phyloP scores from a whole-genome alignment of 1,140 invertebrate species.

The Drosophila sechellia region DNA sequence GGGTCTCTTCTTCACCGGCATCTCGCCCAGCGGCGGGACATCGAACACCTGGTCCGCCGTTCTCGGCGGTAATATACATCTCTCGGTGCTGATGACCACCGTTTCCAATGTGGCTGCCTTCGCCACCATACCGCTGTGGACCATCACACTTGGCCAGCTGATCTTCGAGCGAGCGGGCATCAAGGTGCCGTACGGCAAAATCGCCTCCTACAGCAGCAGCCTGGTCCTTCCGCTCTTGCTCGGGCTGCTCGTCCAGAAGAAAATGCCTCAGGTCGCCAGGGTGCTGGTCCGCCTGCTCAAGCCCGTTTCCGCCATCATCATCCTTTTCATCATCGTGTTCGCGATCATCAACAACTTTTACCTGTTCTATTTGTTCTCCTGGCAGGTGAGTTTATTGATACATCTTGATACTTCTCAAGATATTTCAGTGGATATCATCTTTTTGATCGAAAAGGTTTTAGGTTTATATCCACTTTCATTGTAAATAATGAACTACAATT shows the following conservation, averaged over 20 bases:
- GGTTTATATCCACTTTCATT: too few relatives aligned
- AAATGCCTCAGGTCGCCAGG: conserved; percentile 88
- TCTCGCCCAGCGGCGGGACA: conserved; percentile 95
- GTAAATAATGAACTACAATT: too few relatives aligned
- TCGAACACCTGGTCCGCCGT: conserved; percentile 98
- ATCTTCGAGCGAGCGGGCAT: conserved; percentile 91
- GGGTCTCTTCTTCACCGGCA: conserved; percentile 96
- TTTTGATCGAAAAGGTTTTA: too few relatives aligned
- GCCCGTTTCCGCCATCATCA: conserved; percentile 92
- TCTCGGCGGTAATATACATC: conserved; percentile 93
- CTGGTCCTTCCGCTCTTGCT: conserved; percentile 94
- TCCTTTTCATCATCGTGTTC: conserved; percentile 96
- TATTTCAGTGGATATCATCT: too few relatives aligned
- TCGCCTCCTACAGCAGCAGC: conserved; percentile 90
- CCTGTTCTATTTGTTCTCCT: conserved; percentile 95
- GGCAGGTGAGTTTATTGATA: conserved; percentile 87
- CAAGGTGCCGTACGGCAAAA: conserved; percentile 92
- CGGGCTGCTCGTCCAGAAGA: conserved; percentile 91
- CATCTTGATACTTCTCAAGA: too few relatives aligned
- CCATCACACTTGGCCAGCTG: conserved; percentile 94
- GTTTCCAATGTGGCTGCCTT: conserved; percentile 94
- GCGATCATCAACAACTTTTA: conserved; percentile 96
- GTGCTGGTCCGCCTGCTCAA: conserved; percentile 93
- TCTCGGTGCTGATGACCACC: conserved; percentile 97
- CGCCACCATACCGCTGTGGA: conserved; percentile 97